Percentiles rank a stretch among this genome's conserved stretches.
These are phyloP conservation scores for Desoria tigrina DNA, from an alignment of 2,888 invertebrate species.

Conservation along the genomic window DNA sequence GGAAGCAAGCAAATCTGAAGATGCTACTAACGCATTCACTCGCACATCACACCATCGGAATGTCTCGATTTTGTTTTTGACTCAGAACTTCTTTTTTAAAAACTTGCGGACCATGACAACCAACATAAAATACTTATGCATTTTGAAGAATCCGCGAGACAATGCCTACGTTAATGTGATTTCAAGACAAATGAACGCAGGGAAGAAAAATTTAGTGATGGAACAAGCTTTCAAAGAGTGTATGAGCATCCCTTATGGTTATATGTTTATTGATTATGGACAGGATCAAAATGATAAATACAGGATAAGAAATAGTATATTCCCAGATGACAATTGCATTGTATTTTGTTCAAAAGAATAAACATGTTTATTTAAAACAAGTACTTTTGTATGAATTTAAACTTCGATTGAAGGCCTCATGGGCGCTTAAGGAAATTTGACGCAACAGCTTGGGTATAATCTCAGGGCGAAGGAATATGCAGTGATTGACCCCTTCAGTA, in stretches of 20 bases:
- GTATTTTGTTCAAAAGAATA: conserved; percentile 24
- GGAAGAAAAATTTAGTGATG: conserved; percentile 20
- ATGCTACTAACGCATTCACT: conserved; percentile 22
- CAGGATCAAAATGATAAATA: conserved; percentile 40
- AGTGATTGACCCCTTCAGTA: too few relatives aligned
- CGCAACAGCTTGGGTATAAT: too few relatives aligned
- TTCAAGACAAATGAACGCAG: conserved; percentile 42
- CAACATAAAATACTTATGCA: conserved; percentile 29
- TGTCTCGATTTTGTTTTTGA: conserved; percentile 18
- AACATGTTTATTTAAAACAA: conserved; percentile 8
- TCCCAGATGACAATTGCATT: conserved; percentile 38
- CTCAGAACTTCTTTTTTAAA: conserved; percentile 40
- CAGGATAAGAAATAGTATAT: conserved; percentile 38
- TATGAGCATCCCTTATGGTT: conserved; percentile 37
- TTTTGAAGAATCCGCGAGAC: conserved; percentile 43
- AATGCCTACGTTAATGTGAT: conserved; percentile 16
- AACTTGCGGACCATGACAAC: conserved; percentile 21
- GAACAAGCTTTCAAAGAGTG: conserved; percentile 39
- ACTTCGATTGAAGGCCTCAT: too few relatives aligned
- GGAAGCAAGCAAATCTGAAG: conserved; percentile 15
- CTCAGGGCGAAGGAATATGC: too few relatives aligned
- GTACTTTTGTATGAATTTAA: not conserved
- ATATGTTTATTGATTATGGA: conserved; percentile 40
- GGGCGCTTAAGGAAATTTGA: too few relatives aligned
- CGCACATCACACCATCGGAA: conserved; percentile 22